Evolutionary conservation across 2,797 vertebrate genomes (phyloP), one percentile per base, ranked within the genome.

Genomic region (Dromococcyx pavoninus): DNA sequence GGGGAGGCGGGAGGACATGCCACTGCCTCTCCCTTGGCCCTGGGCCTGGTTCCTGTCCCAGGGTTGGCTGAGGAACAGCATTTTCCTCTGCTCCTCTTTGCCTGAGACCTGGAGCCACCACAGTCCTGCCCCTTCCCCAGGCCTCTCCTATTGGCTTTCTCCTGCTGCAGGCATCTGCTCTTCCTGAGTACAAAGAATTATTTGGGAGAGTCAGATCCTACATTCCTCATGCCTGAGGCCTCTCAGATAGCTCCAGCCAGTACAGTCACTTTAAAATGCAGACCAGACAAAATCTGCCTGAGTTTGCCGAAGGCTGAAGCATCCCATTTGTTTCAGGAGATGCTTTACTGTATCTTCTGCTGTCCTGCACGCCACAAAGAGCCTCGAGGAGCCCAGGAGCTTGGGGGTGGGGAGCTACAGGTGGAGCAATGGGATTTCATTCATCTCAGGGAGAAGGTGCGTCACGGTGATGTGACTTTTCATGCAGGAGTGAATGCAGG

Each of bases 81-180:
- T 35, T 65, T 65, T 88, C 75, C 44, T 80, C 70, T 18, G 9
- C 65, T 91, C 30, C 54, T 39, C 43, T 65, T 48, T 77, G 78
- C 44, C 32, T 41, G 72, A 41, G 17, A n/a, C n/a, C 56, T 7
- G 1, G 39, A 88, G 75, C 65, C 12, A 2, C 50, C 10, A 46
- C 50, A 28, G 5, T 39, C 58, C 86, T 86, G 48, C 71, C 87
- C 86, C 86, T 94, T 88, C 66, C 66, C 82, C 0, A 27, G 91
- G 89, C 91, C 91, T 75, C 95, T 93, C 65, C 56, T 78, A 76
- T 72, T 50, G 86, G 44, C 83, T 88, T 72, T 86, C 85, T 89
- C 53, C 88, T 86, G 54, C 94, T 91, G 58, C 88, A 86, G 46
- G 62, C 94, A 69, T 91, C 94, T 84, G 91, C 18, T 91, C 85